phyloP scores from a whole-genome alignment of 2,113 vertebrate species.

The Erpornis zantholeuca region DNA sequence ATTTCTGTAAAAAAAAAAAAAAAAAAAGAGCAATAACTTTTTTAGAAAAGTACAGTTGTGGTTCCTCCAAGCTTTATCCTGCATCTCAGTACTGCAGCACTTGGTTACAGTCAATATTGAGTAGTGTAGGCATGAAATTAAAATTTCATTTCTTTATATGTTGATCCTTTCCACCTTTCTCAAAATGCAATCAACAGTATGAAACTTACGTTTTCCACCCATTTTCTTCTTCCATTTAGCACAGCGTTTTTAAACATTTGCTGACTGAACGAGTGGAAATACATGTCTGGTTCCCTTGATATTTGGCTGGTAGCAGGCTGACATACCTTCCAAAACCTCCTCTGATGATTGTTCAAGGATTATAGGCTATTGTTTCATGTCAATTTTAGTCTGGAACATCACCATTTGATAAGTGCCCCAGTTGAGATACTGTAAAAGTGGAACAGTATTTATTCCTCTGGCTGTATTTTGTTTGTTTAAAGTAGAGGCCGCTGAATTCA shows the following conservation, averaged over 20 bases:
- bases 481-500: background rate
- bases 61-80: background rate
- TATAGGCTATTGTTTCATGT: background rate
- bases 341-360: background rate
- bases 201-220: background rate
- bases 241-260: background rate
- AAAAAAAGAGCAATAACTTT: background rate
- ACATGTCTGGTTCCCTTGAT: background rate
- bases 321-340: background rate
- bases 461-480: background rate
- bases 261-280: background rate
- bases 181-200: background rate
- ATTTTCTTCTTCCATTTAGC: background rate
- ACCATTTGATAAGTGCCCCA: background rate
- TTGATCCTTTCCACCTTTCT: background rate
- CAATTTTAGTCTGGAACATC: background rate
- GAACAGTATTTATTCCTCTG: background rate
- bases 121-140: background rate
- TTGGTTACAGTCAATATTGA: fast-evolving
- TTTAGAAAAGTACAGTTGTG: background rate
- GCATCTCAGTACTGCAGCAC: background rate
- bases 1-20: background rate
- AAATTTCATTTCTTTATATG: background rate
- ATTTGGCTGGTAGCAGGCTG: background rate
- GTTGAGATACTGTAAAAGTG: background rate